Evolutionary conservation across 1,140 invertebrate species (phyloP).

Genomic region (Tribolium madens): DNA sequence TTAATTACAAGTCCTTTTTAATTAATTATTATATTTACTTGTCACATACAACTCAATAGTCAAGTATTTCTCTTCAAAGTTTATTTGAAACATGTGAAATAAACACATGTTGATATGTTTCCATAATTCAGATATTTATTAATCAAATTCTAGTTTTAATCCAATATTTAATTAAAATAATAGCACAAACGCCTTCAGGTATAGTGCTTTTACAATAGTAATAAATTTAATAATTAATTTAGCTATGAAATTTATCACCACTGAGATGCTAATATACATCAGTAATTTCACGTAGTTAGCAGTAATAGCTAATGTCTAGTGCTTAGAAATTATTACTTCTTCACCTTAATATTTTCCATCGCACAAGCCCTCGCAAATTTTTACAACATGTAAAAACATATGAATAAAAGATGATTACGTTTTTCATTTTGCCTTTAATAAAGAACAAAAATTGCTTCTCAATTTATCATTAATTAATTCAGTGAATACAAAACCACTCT

Average conservation of each 20-base stretch:
- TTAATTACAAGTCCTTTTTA: too few relatives aligned
- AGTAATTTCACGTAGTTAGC: too few relatives aligned
- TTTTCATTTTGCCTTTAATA: not conserved
- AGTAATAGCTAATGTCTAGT: too few relatives aligned
- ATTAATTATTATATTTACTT: too few relatives aligned
- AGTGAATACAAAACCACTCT: constrained; percentile 10
- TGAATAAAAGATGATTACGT: constrained; percentile 29
- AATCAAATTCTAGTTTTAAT: not conserved
- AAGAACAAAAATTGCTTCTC: constrained; percentile 4
- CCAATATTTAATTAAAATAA: not conserved
- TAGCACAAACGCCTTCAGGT: not conserved
- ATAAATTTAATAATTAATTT: not conserved
- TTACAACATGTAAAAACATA: not conserved
- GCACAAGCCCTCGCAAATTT: not conserved
- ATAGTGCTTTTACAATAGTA: not conserved
- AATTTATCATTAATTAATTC: constrained; percentile 9
- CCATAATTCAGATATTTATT: not conserved
- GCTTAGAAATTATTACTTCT: too few relatives aligned
- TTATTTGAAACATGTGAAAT: too few relatives aligned
- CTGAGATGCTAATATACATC: not conserved
- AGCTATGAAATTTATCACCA: not conserved
- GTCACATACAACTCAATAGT: too few relatives aligned
- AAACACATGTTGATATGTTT: not conserved
- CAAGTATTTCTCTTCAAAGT: too few relatives aligned
- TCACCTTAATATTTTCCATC: not conserved